A percentile compares a stretch with the other conserved stretches of the same genome.
Evolutionary conservation across 1,140 invertebrate genomes (phyloP).

Genomic region (Scaptomyza graminum): DNA sequence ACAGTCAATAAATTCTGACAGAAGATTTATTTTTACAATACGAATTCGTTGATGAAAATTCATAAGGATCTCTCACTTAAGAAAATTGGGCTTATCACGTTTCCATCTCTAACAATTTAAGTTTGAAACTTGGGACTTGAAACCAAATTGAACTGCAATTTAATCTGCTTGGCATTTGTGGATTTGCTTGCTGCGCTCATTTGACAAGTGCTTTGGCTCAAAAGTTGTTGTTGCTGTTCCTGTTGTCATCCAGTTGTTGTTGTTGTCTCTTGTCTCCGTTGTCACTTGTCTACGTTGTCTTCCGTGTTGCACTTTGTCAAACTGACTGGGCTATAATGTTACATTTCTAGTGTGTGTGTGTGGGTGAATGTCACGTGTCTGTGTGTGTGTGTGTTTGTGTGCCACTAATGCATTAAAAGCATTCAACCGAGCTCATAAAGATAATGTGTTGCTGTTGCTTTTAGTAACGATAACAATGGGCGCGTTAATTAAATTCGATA

Average conservation of each 20-base stretch:
- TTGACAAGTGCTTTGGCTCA: conserved; percentile 55
- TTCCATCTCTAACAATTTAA: not conserved
- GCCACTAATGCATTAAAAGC: conserved; percentile 30
- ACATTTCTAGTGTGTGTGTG: conserved; percentile 30
- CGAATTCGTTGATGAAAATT: too few species aligned
- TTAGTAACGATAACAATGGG: conserved; percentile 57
- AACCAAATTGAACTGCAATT: conserved; percentile 43
- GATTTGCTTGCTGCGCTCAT: conserved; percentile 21
- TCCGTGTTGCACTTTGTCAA: conserved; percentile 36
- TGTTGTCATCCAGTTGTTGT: conserved; percentile 17
- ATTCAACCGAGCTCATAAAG: conserved; percentile 36
- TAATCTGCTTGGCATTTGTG: conserved; percentile 55
- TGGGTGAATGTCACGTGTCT: conserved; percentile 28
- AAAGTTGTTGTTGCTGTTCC: not conserved
- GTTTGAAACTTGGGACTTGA: conserved; percentile 2
- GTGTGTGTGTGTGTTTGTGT: conserved; percentile 5
- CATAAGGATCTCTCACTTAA: not conserved
- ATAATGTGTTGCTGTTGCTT: conserved; percentile 47
- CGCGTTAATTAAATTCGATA: conserved; percentile 67
- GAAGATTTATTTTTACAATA: too few species aligned
- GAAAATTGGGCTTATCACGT: not conserved
- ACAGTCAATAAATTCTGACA: too few species aligned
- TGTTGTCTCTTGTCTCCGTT: not conserved
- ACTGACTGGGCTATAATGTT: conserved; percentile 38
- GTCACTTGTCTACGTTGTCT: conserved; percentile 27